Base-by-base conservation (phyloP, 2,797 vertebrate genomes). In the Enteromius trimaculatus region DNA sequence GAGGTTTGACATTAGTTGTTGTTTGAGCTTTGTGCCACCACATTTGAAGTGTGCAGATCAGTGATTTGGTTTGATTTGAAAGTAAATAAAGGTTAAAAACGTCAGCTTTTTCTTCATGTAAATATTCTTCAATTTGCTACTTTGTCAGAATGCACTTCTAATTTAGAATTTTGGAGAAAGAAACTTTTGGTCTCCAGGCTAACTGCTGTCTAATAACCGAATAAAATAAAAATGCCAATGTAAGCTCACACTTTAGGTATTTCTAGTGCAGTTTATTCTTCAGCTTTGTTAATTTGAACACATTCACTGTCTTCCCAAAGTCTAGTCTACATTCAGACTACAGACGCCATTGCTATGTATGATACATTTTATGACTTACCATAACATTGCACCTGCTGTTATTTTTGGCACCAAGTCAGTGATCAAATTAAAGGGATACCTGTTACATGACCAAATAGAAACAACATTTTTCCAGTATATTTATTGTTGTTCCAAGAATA, bases 241-340 rank as follows among this genome's bases (percentile, higher is more conserved):
- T 47, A 44, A 29, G 26, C 7, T 3, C 8, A 14, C 21, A 16
- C 51, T 87, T 78, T 77, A 79, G 37, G 79, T 88, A 91, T 93
- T 92, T 92, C 91, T 89, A 90, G 92, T 90, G 91, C 86, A 87
- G 89, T 89, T 92, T 91, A 92, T 94, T 92, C 90, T 90, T 86
- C 55, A 88, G 90, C 82, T 88, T 92, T 89, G 89, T 89, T 93
- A 92, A 92, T 91, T 92, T 90, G 86, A 92, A 92, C 91, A 82
- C 88, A 87, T 91, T 91, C 91, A 88, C 91, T 91, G 26, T 23
- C 19, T 85, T 77, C 65, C 29, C 37, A 58, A 44, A 23, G 34
- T 37, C 53, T 66, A 42, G 17, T 58, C 21, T 70, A 80, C 89
- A 85, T 86, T 88, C 88, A 89, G 88, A 91, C 87, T 88, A 34